Evolutionary conservation across 2,888 invertebrate genomes (phyloP).

Genomic region (Formica aserva): DNA sequence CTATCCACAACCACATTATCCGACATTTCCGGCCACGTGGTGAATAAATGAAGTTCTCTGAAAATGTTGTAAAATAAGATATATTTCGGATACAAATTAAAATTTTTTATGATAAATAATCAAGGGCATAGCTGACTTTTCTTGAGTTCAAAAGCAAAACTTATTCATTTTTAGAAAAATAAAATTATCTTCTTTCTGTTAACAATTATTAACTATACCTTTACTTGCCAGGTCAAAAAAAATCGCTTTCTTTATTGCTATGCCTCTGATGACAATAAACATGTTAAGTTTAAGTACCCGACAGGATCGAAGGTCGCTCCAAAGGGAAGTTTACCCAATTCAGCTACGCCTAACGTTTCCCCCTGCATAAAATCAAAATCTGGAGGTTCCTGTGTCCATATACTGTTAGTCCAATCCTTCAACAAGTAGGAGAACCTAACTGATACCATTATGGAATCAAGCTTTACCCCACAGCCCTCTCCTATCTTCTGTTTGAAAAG

Average conservation of each 20-base stretch:
- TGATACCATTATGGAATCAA: slow-evolving; percentile 90
- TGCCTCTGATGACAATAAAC: not conserved
- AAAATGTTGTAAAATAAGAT: slow-evolving; percentile 41
- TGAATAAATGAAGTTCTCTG: slow-evolving; percentile 91
- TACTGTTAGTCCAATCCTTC: slow-evolving; percentile 88
- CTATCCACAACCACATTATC: slow-evolving; percentile 96
- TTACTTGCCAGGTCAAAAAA: not conserved
- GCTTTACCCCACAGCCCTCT: slow-evolving; percentile 82
- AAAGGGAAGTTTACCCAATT: slow-evolving; percentile 91
- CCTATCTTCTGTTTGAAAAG: slow-evolving; percentile 96
- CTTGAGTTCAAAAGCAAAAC: not conserved
- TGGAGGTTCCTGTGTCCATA: slow-evolving; percentile 89
- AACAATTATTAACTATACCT: not conserved
- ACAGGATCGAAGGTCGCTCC: slow-evolving; percentile 94
- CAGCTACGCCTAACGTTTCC: slow-evolving; percentile 87
- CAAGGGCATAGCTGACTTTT: not conserved
- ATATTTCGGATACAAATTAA: not conserved
- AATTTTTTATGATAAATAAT: slow-evolving; percentile 6
- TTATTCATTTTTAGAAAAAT: not conserved
- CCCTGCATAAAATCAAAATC: slow-evolving; percentile 87
- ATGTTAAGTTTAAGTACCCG: slow-evolving; percentile 81
- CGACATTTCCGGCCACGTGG: slow-evolving; percentile 94
- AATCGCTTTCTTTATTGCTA: not conserved
- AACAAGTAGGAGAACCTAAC: slow-evolving; percentile 92
- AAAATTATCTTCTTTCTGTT: not conserved